Evolutionary conservation across 2,113 vertebrate genomes (phyloP).

Genomic region (Plotosus lineatus): DNA sequence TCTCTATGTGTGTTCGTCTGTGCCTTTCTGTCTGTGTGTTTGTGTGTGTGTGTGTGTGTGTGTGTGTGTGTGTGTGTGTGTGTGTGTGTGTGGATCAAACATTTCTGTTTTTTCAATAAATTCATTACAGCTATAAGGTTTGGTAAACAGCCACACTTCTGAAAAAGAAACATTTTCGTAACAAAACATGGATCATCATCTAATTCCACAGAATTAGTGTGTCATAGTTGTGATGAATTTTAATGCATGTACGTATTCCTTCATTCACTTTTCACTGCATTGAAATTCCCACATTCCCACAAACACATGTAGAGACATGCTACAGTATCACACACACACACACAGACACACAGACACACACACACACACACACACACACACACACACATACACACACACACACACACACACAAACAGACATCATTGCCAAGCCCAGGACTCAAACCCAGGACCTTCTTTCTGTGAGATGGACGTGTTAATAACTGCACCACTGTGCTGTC

Average conservation of each 20-base stretch:
- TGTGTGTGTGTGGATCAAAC: neutral
- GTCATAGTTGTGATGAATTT: neutral
- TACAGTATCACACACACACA: neutral
- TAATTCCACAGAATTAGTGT: neutral
- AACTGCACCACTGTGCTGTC: too few relatives aligned
- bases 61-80: too few relatives aligned
- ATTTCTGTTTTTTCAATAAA: neutral
- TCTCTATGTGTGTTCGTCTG: too few relatives aligned
- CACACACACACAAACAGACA: neutral
- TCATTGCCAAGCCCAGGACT: too few relatives aligned
- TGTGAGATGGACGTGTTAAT: too few relatives aligned
- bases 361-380: too few relatives aligned
- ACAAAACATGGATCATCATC: neutral
- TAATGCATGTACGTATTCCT: neutral
- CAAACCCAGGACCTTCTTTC: too few relatives aligned
- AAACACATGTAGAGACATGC: neutral
- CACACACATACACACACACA: constrained; percentile 8
- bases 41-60: too few relatives aligned
- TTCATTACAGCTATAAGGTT: neutral
- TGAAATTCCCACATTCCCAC: neutral
- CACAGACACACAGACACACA: too few relatives aligned
- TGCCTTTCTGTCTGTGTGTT: too few relatives aligned
- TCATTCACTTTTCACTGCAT: neutral
- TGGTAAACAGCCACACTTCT: neutral
- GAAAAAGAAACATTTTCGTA: neutral